Base-by-base conservation (phyloP, 1,140 invertebrate species). In the Acromyrmex heyeri region DNA sequence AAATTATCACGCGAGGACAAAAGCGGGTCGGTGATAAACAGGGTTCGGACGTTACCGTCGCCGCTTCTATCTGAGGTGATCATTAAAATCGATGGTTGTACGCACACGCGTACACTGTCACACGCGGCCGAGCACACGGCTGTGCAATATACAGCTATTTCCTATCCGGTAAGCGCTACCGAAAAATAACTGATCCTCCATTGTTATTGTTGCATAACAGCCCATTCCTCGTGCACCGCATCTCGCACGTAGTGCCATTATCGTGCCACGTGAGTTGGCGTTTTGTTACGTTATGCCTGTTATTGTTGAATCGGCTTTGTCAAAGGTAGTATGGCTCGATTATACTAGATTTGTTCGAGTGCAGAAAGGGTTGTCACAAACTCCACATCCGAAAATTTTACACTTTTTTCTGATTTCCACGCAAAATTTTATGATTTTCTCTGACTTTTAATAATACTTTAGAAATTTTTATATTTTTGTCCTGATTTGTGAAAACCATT, bases 1-100 rank as follows among this genome's bases (percentile, higher is more conserved):
- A 83, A 83, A 83, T 83, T 83, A 83, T 73, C 69, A 44, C 59
- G 72, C 38, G 38, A 14, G 55, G 38, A 81, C 57, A 73, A 83
- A 73, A 73, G 55, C 69, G 69, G n/a, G 4, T 16, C 4, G 53
- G 21, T 70, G 79, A 83, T 73, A 75, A 75, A 75, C 50, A 73
- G 24, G 38, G 18, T 48, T 73, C 69, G 78, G 78, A 70, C 77
- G 24, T 70, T 57, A 61, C 21, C 38, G 69, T 55, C 38, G 79
- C 55, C 24, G 69, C 55, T 72, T 73, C 6, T 62, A 83, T 48
- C 69, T 73, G 67, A 82, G 38, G 38, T 10, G 38, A 83, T 83
- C 69, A 34, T n/a, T 34, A 61, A 82, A 83, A 83, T 82, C 79
- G 24, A 4, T 8, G 16, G 24, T n/a, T 27, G 14, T 3, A 24